Evolutionary conservation across 2,888 invertebrate genomes (phyloP), one percentile per base, ranked within the genome.

Genomic region (Platycnemis pennipes): DNA sequence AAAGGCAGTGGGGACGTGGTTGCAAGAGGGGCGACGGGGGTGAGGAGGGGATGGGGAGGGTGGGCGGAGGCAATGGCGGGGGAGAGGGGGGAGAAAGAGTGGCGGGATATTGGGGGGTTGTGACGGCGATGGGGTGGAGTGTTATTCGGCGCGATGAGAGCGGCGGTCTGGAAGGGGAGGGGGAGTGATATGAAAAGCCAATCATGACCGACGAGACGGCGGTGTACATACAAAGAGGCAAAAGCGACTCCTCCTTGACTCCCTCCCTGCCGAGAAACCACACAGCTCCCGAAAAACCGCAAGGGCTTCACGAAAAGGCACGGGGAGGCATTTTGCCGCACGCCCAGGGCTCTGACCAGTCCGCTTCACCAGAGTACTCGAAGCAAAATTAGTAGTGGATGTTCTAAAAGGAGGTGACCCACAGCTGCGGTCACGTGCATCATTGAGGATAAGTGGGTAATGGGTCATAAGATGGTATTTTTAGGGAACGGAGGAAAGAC

Each of bases 111-210:
- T 53, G 4, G 4, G 53, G 63, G 63, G 26, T 63, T 63, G 63
- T 63, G 63, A 22, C 26, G 2, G 2, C 7, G 63, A 22, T 22
- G 19, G 63, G n/a, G 1, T 22, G 5, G 77, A 13, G 37, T 77
- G 77, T 77, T 77, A 77, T 77, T 77, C 37, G 77, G 77, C n/a
- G 63, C 7, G 26, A 77, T n/a, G 77, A 26, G 77, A 77, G n/a
- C n/a, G n/a, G n/a, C n/a, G n/a, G n/a, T n/a, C n/a, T n/a, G n/a
- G 49, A 49, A 16, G 37, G 77, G 1, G 13, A 13, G 8, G 16
- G 77, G 77, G 77, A 77, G 77, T 77, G 77, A 77, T 77, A 77
- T 77, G 77, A 77, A 77, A 77, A 77, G 77, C 77, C 77, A 77
- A 77, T 77, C 77, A 77, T 77, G 77, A 37, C 13, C 8, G 37